Base-by-base conservation (phyloP, 2,888 invertebrate species). In the Clunio marinus region DNA sequence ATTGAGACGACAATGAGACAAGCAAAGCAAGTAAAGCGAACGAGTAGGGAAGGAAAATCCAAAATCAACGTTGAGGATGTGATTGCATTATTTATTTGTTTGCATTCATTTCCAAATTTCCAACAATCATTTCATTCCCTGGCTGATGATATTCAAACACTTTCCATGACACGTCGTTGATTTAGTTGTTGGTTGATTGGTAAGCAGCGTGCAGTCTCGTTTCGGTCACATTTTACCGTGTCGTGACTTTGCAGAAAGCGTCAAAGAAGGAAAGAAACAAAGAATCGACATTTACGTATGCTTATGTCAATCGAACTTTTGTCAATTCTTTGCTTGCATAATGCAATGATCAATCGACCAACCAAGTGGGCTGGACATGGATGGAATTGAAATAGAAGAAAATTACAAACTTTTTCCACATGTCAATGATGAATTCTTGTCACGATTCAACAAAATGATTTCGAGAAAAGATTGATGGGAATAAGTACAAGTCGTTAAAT, bases 141-240 rank as follows among this genome's bases (percentile, higher is more conserved):
- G 41, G 8, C 51, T 51, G 51, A 51, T 51, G 51, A 51, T 51
- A 51, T 51, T n/a, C 51, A 51, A 51, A 51, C 51, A 51, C 51
- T 51, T 51, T 51, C 20, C 22, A 20, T 32, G 32, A 32, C 10
- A 10, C 10, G 32, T 32, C 32, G 10, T 32, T 10, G 32, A n/a
- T n/a, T n/a, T n/a, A n/a, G n/a, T n/a, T n/a, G n/a, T n/a, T n/a
- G n/a, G n/a, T n/a, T n/a, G n/a, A n/a, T n/a, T n/a, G n/a, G n/a
- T n/a, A n/a, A n/a, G n/a, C n/a, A n/a, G n/a, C n/a, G n/a, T n/a
- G n/a, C n/a, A n/a, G n/a, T n/a, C n/a, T 41, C 41, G 41, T 13
- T n/a, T 41, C 4, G 10, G 10, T 5, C 41, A 15, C n/a, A n/a
- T 41, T 51, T 17, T 17, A 3, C 22, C 8, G 17, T 17, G 2